phyloP scores from a whole-genome alignment of 2,113 vertebrate species.

The Theristicus caerulescens region DNA sequence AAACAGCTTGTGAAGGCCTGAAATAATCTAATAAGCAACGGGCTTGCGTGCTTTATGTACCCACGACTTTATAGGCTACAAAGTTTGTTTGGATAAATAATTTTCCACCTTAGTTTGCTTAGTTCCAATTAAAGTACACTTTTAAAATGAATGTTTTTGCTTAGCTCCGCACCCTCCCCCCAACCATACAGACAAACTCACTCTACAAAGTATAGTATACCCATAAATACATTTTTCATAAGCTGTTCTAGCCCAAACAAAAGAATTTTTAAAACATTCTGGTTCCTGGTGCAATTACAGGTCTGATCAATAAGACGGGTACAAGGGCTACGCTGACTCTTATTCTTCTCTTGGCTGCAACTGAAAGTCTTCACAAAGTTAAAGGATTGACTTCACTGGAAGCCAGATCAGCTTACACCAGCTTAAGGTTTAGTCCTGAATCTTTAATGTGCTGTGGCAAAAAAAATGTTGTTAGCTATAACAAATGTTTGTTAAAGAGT shows the following conservation, averaged over 20 bases:
- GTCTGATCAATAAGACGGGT: neutral
- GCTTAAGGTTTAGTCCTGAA: conserved; percentile 1
- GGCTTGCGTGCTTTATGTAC: conserved; percentile 30
- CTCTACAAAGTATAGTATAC: neutral
- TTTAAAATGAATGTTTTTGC: neutral
- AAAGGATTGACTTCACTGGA: neutral
- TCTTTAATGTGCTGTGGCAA: neutral
- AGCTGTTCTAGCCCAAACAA: neutral
- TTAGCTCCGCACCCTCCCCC: neutral
- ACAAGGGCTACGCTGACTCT: neutral
- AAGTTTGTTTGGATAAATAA: conserved; percentile 38
- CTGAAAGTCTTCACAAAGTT: conserved; percentile 57
- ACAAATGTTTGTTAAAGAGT: neutral
- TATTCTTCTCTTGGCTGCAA: neutral
- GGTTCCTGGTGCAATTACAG: neutral
- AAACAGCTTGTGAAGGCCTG: conserved; percentile 69
- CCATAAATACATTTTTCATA: neutral
- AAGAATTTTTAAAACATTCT: neutral
- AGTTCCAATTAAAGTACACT: neutral
- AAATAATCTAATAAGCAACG: conserved; percentile 67
- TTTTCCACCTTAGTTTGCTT: conserved; percentile 17
- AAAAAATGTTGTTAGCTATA: neutral
- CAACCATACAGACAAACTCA: neutral
- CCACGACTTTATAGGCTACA: conserved; percentile 14
- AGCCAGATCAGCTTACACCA: conserved; percentile 13